Evolutionary conservation across 2,113 vertebrate genomes (phyloP).

Genomic region (Pyxicephalus adspersus): DNA sequence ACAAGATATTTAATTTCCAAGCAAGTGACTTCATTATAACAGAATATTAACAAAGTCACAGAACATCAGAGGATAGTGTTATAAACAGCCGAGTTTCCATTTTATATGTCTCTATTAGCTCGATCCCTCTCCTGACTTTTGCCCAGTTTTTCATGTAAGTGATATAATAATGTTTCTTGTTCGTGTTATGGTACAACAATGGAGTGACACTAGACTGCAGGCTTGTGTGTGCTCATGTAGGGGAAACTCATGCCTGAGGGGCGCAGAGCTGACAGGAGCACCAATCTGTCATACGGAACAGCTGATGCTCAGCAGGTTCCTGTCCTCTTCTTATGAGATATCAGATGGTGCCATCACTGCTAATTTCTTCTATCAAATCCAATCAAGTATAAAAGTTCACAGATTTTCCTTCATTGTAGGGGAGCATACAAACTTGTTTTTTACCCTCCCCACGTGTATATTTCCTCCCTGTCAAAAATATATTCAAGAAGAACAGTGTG

Average conservation of each 20-base stretch:
- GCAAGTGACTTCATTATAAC: too few relatives aligned
- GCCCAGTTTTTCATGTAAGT: constrained; percentile 3
- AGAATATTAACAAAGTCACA: too few relatives aligned
- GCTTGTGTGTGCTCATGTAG: neutral
- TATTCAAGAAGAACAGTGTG: too few relatives aligned
- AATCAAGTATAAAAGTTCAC: neutral
- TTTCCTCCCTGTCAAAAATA: too few relatives aligned
- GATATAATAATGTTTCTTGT: neutral
- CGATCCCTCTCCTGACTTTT: neutral
- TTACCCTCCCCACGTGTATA: too few relatives aligned
- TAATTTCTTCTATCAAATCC: constrained; percentile 10
- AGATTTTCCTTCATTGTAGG: too few relatives aligned
- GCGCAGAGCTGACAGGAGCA: constrained; percentile 2
- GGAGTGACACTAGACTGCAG: neutral
- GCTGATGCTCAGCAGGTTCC: constrained; percentile 29
- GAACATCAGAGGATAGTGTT: too few relatives aligned
- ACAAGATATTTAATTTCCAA: too few relatives aligned
- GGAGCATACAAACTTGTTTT: too few relatives aligned
- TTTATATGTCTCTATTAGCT: too few relatives aligned
- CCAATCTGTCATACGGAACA: constrained; percentile 17
- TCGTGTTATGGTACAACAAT: neutral
- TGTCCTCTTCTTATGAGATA: constrained; percentile 4
- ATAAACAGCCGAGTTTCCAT: too few relatives aligned
- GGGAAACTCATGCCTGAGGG: neutral
- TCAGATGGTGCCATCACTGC: constrained; percentile 36